Percentiles rank a stretch among this genome's conserved stretches.
phyloP scores from a whole-genome alignment of 2,113 vertebrate genomes.

The Aegypius monachus region DNA sequence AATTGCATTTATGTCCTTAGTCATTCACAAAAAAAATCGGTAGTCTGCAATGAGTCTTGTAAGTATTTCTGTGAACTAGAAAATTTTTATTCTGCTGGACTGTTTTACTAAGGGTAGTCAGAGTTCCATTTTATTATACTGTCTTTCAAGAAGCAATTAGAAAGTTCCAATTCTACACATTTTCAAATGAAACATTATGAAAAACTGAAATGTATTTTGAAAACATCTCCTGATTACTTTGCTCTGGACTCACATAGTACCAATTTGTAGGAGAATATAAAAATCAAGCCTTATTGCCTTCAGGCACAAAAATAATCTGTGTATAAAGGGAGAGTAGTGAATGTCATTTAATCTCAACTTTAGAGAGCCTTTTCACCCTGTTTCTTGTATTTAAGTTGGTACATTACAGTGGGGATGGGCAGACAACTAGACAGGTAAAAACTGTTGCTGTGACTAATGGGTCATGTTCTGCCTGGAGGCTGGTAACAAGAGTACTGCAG shows the following conservation, averaged over 20 bases:
- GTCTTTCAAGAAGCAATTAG: neutral
- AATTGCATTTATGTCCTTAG: neutral
- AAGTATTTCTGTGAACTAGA: neutral
- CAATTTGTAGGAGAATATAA: neutral
- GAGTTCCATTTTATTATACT: neutral
- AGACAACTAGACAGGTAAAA: neutral
- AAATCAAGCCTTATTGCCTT: neutral
- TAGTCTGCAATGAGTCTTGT: neutral
- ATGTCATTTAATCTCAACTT: neutral
- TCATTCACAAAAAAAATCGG: neutral
- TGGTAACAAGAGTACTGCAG: neutral
- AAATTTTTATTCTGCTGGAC: neutral
- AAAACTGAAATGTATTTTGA: neutral
- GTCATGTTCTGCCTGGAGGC: neutral
- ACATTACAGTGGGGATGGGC: neutral
- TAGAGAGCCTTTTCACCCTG: neutral
- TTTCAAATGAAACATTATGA: neutral
- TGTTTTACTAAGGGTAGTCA: neutral
- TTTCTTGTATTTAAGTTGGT: neutral
- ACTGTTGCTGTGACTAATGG: neutral
- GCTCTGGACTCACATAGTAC: neutral
- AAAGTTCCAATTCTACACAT: neutral
- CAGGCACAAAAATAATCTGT: neutral
- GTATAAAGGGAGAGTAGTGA: neutral
- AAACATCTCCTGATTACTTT: neutral